These are phyloP conservation scores for Eospalax fontanierii DNA, from an alignment of 2,797 vertebrate genomes.

Conservation along the genomic window DNA sequence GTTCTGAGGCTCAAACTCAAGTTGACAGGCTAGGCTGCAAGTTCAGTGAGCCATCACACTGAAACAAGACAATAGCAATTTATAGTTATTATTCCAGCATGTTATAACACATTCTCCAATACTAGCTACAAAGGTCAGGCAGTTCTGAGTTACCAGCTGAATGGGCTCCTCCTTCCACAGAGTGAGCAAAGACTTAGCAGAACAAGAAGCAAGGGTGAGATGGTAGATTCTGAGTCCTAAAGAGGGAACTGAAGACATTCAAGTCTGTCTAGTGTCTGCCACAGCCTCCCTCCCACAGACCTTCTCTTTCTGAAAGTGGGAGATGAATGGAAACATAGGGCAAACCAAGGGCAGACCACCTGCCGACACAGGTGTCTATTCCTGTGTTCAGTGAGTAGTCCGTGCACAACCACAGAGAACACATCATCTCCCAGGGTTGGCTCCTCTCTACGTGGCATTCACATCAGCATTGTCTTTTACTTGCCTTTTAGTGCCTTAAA, in stretches of 20 bases:
- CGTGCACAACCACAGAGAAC: too few relatives aligned
- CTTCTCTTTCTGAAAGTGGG: not conserved
- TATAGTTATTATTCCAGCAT: not conserved
- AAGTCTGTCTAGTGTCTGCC: not conserved
- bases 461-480: not conserved
- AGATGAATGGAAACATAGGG: not conserved
- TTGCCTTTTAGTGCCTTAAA: not conserved
- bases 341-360: fast-evolving
- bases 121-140: too few relatives aligned
- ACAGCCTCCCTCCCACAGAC: not conserved
- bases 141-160: not conserved
- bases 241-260: not conserved
- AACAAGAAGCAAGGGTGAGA: not conserved
- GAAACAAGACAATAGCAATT: not conserved
- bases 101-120: not conserved
- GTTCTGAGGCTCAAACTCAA: not conserved
- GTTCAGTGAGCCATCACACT: not conserved
- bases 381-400: fast-evolving
- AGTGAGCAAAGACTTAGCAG: not conserved
- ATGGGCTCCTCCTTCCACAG: not conserved
- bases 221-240: fast-evolving
- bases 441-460: not conserved
- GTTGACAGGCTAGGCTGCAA: not conserved
- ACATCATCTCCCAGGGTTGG: not conserved
- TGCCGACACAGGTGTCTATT: not conserved